Evolutionary conservation across 2,797 vertebrate species (phyloP).

Genomic region (Phrynocephalus guinanensis): DNA sequence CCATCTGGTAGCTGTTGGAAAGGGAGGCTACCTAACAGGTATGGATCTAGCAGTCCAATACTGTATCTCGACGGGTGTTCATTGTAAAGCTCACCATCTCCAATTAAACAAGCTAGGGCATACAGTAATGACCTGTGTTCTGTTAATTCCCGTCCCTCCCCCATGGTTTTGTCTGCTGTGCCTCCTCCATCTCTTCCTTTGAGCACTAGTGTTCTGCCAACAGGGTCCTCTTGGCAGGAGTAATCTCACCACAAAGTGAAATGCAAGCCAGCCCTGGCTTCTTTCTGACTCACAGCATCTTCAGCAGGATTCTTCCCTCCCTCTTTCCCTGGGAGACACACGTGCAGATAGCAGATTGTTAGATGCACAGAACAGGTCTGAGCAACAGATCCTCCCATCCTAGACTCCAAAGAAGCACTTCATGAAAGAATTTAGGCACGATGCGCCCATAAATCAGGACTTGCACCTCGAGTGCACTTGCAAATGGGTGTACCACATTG

Average conservation of each 20-base stretch:
- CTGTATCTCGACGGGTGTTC: background rate
- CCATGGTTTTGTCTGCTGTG: background rate
- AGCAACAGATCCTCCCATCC: background rate
- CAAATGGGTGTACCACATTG: background rate
- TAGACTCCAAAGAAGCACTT: background rate
- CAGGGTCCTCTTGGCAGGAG: conserved; percentile 63
- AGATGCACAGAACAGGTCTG: conserved; percentile 18
- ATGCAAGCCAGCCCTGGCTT: conserved; percentile 21
- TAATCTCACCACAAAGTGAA: conserved; percentile 42
- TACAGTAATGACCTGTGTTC: background rate
- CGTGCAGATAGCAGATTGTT: fast-evolving
- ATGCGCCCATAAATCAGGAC: background rate
- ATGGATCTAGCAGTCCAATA: conserved; percentile 40
- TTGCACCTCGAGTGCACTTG: background rate
- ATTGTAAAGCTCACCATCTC: conserved; percentile 48
- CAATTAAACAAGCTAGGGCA: conserved; percentile 40
- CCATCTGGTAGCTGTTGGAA: conserved; percentile 33
- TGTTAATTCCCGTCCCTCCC: conserved; percentile 24
- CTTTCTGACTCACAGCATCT: conserved; percentile 46
- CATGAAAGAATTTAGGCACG: background rate
- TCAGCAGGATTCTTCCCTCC: conserved; percentile 19
- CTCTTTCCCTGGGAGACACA: background rate
- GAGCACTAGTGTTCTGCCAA: conserved; percentile 47
- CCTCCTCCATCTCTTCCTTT: conserved; percentile 10
- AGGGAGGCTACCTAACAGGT: conserved; percentile 48